Evolutionary conservation across 2,113 vertebrate genomes (phyloP).

Genomic region (Toxotes jaculatrix): DNA sequence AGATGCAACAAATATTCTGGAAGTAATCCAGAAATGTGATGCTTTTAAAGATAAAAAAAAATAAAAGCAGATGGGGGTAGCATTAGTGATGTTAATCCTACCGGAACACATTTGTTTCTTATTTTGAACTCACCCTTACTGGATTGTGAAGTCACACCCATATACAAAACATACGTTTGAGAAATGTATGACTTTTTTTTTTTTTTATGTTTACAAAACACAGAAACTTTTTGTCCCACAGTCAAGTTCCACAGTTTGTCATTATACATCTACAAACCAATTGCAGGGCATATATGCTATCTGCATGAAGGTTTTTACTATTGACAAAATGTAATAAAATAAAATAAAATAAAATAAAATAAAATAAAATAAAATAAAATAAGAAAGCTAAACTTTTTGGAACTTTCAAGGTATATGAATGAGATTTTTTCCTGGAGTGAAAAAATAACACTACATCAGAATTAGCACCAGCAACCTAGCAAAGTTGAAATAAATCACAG

Average conservation of each 20-base stretch:
- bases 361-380: too few relatives aligned
- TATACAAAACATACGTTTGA: not conserved
- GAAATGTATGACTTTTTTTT: not conserved
- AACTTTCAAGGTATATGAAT: too few relatives aligned
- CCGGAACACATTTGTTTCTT: conserved; percentile 2
- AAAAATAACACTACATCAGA: too few relatives aligned
- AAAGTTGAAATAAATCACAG: not conserved
- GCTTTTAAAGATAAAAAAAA: conserved; percentile 23
- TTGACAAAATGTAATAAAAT: too few relatives aligned
- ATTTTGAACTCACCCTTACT: not conserved
- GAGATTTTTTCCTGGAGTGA: too few relatives aligned
- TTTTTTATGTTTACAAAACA: too few relatives aligned
- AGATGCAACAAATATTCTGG: not conserved
- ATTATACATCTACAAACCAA: not conserved
- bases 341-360: too few relatives aligned
- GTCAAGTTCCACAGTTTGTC: not conserved
- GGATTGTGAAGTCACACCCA: not conserved
- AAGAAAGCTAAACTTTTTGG: too few relatives aligned
- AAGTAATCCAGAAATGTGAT: not conserved
- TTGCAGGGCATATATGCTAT: not conserved
- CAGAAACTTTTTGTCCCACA: not conserved
- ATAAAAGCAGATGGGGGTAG: not conserved
- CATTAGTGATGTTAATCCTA: conserved; percentile 19
- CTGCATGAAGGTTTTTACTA: not conserved
- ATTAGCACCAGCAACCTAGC: too few relatives aligned